A percentile compares a stretch with the other conserved stretches of the same genome.
Evolutionary conservation across 1,140 invertebrate species (phyloP).

Genomic region (Euwallacea fornicatus): DNA sequence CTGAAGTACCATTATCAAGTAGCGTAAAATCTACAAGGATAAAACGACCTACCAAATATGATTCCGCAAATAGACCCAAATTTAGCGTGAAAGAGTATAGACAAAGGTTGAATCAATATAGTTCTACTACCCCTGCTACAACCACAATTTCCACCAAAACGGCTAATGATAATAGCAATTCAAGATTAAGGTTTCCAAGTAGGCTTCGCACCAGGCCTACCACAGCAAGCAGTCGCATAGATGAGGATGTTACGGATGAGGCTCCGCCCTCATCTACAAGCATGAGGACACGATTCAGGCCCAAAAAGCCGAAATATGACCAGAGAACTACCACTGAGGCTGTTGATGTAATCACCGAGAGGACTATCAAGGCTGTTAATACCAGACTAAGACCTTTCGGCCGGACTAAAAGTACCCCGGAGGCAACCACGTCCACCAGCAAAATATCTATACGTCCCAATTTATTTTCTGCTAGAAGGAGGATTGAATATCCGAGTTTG

Average conservation of each 20-base stretch:
- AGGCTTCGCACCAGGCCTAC: conserved; percentile 36
- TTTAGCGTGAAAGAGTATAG: conserved; percentile 66
- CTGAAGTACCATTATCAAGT: conserved; percentile 50
- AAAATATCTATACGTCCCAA: conserved; percentile 50
- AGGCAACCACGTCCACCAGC: conserved; percentile 38
- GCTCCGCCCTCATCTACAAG: conserved; percentile 44
- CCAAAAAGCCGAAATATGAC: conserved; percentile 47
- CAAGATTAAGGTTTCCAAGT: conserved; percentile 54
- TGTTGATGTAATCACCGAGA: conserved; percentile 41
- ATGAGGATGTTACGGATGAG: conserved; percentile 41
- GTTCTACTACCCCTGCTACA: conserved; percentile 57
- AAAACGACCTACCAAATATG: conserved; percentile 47
- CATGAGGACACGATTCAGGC: conserved; percentile 52
- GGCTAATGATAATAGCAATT: conserved; percentile 35
- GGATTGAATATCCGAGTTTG: conserved; percentile 46
- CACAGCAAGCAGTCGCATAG: conserved; percentile 29
- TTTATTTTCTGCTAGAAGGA: conserved; percentile 46
- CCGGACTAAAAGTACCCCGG: conserved; percentile 42
- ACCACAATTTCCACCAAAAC: conserved; percentile 51
- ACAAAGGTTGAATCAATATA: conserved; percentile 53
- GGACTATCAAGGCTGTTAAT: conserved; percentile 46
- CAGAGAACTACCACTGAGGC: conserved; percentile 28
- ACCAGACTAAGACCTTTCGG: conserved; percentile 50
- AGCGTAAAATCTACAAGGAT: conserved; percentile 51
- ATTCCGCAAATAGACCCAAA: conserved; percentile 55